These are phyloP conservation scores for Myathropa florea DNA, from an alignment of 2,888 invertebrate genomes.

Conservation along the genomic window DNA sequence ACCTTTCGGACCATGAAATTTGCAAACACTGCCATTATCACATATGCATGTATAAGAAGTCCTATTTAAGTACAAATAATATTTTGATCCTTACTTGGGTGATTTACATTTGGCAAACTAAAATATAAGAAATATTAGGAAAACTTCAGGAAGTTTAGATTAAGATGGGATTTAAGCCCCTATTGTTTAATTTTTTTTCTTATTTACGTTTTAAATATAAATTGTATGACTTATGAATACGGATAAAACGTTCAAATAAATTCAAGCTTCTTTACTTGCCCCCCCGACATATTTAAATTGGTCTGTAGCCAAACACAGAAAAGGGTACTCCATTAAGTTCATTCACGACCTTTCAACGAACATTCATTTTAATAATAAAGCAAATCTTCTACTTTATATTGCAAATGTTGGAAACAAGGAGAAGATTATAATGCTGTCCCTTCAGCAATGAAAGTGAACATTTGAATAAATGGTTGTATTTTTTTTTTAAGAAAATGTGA, in stretches of 20 bases:
- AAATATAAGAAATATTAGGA: not conserved
- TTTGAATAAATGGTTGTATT: conserved; percentile 53
- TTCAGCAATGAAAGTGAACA: conserved; percentile 41
- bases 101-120: no score
- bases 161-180: no score
- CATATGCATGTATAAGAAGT: no score
- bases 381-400: conserved; percentile 55
- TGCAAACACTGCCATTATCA: no score
- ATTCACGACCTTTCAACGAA: conserved; percentile 43
- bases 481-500: conserved; percentile 24
- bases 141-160: no score
- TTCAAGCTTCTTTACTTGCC: conserved; percentile 48
- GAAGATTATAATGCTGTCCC: conserved; percentile 51
- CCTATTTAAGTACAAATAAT: no score
- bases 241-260: conserved; percentile 62
- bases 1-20: not conserved
- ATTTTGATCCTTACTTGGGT: no score
- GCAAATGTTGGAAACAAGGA: conserved; percentile 54
- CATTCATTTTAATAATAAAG: conserved; percentile 64
- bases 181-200: conserved; percentile 34
- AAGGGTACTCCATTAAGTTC: conserved; percentile 41
- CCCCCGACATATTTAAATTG: conserved; percentile 19
- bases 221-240: conserved; percentile 60
- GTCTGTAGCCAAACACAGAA: conserved; percentile 35
- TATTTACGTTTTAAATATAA: conserved; percentile 54